A percentile compares a stretch with the other conserved stretches of the same genome.
These are phyloP conservation scores for Muricea muricata DNA, from an alignment of 92 coral and sea anemone species.

Conservation along the genomic window DNA sequence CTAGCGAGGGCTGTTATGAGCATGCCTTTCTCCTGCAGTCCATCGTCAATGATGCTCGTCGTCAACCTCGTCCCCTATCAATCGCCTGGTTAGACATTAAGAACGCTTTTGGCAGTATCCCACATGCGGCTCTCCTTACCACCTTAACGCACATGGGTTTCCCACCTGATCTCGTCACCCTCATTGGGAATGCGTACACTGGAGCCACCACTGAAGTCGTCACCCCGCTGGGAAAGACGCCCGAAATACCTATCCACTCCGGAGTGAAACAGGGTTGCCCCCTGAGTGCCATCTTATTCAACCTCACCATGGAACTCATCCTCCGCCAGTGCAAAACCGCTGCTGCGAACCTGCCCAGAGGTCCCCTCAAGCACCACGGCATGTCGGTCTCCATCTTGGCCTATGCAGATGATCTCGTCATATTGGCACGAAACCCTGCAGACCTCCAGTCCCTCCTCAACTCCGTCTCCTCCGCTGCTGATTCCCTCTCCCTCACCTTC, in stretches of 20 bases:
- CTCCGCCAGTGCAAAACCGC: background rate
- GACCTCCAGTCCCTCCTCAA: constrained; percentile 31
- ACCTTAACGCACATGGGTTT: constrained; percentile 19
- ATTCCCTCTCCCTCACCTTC: constrained; percentile 9
- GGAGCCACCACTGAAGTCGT: constrained; percentile 12
- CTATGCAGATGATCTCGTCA: constrained; percentile 42
- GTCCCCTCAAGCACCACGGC: background rate
- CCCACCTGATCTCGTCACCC: background rate
- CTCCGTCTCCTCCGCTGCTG: constrained; percentile 17
- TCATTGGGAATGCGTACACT: constrained; percentile 22
- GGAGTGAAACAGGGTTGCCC: constrained; percentile 17
- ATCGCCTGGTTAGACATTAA: constrained; percentile 4
- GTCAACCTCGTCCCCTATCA: background rate
- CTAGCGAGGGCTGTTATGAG: background rate
- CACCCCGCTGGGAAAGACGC: background rate
- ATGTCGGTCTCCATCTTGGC: constrained; percentile 19
- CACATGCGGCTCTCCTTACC: background rate
- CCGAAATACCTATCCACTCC: background rate
- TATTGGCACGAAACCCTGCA: constrained; percentile 15
- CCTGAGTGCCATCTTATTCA: background rate
- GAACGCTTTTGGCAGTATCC: constrained; percentile 15
- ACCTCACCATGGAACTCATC: background rate
- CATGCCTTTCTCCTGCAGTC: background rate
- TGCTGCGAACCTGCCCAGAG: background rate
- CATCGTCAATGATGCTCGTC: background rate